Base-by-base conservation (phyloP, 2,797 vertebrate species). In the Poeciliopsis presidionis region DNA sequence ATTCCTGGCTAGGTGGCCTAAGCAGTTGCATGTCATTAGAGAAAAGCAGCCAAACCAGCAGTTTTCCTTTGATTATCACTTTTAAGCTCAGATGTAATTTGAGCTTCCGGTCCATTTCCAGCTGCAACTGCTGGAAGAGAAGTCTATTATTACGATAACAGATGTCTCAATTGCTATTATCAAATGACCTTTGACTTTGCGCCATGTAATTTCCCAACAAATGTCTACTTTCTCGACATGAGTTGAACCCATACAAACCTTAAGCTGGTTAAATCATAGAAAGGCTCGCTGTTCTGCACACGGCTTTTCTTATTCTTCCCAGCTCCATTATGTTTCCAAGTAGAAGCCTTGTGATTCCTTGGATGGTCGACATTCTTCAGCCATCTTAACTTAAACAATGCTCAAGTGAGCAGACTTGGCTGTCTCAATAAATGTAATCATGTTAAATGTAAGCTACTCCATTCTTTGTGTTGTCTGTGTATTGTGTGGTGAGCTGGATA, bases 381-480 rank as follows among this genome's bases (percentile, higher is more conserved):
- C 22, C 39, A 43, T 49, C 28, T 63, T 1, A 51, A 30, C 73
- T 74, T 25, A 46, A 75, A 83, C 82, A 86, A 77, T 28, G 46
- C 85, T 72, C 43, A 28, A 71, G 72, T 78, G 51, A 76, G 73
- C 57, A 76, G 72, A 76, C 36, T 65, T 65, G 69, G 39, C 80
- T 78, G 2, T 47, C 69, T 61, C 36, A 71, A 71, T 81, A 80
- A 79, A 88, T 84, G 81, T 87, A 87, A 89, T 86, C 57, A 63
- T 59, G 76, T 84, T 87, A 78, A 82, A 77, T 16, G 33, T 78
- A 77, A 77, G 81, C 45, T 0, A 5, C 79, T 53, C 74, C 49
- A 71, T 86, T 89, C 74, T 87, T 77, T 61, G 51, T 75, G 53
- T n/a, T 67, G 70, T 70, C 45, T 76, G 41, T 76, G 45, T 20